phyloP scores from a whole-genome alignment of 1,140 invertebrate species.

The Bombus turneri region DNA sequence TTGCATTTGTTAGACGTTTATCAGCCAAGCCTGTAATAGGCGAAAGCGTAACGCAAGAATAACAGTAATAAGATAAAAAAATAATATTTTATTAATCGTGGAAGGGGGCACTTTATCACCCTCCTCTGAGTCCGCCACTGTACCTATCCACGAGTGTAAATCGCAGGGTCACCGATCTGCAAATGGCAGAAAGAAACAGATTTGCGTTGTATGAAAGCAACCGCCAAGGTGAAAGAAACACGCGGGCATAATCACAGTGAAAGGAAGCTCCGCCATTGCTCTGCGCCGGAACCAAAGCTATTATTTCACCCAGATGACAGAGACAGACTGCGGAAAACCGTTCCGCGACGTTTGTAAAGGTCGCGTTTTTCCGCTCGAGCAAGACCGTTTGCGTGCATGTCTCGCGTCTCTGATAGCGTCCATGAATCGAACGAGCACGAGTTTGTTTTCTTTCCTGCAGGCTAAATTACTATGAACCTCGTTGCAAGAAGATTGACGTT shows the following conservation, averaged over 20 bases:
- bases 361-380: conserved; percentile 24
- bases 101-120: too few species aligned
- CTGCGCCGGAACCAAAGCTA: conserved; percentile 34
- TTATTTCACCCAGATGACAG: conserved; percentile 14
- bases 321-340: conserved; percentile 12
- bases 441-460: neutral
- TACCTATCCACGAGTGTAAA: too few species aligned
- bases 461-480: neutral
- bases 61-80: too few species aligned
- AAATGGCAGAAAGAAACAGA: too few species aligned
- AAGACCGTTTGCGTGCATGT: neutral
- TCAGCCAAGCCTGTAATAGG: too few species aligned
- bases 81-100: too few species aligned
- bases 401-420: neutral
- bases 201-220: conserved; percentile 63
- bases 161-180: too few species aligned
- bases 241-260: conserved; percentile 70
- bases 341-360: neutral
- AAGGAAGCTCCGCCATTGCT: conserved; percentile 66
- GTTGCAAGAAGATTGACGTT: neutral
- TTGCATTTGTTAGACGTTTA: too few species aligned
- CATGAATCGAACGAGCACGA: neutral
- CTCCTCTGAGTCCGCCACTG: too few species aligned
- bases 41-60: too few species aligned
- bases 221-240: conserved; percentile 66